phyloP scores from a whole-genome alignment of 1,140 invertebrate genomes.

The Cotesia typhae region DNA sequence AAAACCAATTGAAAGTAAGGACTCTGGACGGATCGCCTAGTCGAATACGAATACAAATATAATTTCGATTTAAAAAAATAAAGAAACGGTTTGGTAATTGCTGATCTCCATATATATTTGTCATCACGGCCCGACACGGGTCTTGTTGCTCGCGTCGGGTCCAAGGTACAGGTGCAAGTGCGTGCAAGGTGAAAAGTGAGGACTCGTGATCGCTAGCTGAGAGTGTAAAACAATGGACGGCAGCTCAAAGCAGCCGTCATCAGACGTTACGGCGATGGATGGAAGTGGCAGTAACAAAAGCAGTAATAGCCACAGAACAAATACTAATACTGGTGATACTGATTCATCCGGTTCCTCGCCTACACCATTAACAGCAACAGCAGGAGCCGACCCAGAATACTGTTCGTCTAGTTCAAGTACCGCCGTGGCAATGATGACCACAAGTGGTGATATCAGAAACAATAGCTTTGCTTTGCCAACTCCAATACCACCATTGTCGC shows the following conservation, averaged over 20 bases:
- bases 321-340: slow-evolving; percentile 11
- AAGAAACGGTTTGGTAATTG: neutral
- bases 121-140: slow-evolving; percentile 9
- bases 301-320: slow-evolving; percentile 23
- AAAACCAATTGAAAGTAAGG: too few species aligned
- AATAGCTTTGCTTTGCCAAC: slow-evolving; percentile 30
- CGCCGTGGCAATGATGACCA: slow-evolving; percentile 21
- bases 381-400: slow-evolving; percentile 2
- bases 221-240: slow-evolving; percentile 51
- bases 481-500: slow-evolving; percentile 37
- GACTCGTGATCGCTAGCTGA: slow-evolving; percentile 6
- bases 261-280: slow-evolving; percentile 51
- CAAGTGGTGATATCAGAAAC: slow-evolving; percentile 21
- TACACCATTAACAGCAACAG: slow-evolving; percentile 9
- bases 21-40: too few species aligned
- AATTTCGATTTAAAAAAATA: neutral
- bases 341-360: slow-evolving; percentile 3
- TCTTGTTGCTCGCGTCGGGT: slow-evolving; percentile 12
- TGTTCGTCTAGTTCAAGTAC: slow-evolving; percentile 10
- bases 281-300: slow-evolving; percentile 35
- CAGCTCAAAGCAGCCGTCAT: slow-evolving; percentile 49
- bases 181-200: slow-evolving; percentile 22
- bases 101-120: neutral
- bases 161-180: slow-evolving; percentile 23
- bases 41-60: too few species aligned